Base-by-base conservation (phyloP, 2,888 invertebrate genomes). In the Smittia sp. region DNA sequence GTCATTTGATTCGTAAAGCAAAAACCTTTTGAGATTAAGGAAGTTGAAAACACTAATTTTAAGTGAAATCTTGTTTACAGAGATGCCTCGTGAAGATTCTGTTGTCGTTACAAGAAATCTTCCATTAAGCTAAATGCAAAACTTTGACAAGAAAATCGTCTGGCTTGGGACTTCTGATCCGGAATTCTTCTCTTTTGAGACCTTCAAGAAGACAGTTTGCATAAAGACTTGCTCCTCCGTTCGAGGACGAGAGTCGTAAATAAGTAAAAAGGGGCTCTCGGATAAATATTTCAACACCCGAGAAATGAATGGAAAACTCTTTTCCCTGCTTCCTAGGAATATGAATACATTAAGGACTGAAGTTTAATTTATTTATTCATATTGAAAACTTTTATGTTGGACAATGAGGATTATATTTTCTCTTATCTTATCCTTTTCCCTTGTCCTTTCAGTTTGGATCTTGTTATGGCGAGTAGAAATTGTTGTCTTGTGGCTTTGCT, bases 1-100 rank as follows among this genome's bases (percentile, higher is more conserved):
- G 63, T 65, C 63, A 9, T 73, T 73, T 65, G 65, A 65, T 52
- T 20, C 65, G 9, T 73, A 73, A 52, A 66, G 20, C 13, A 27
- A 15, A 15, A 3, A 11, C 11, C 46, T 22, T 18, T 20, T 9
- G 13, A 3, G 46, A 46, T 46, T 11, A 46, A 46, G 13, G 46
- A 46, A 46, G n/a, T 6, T 3, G n/a, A 46, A 46, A 46, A 46
- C n/a, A 11, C 2, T 46, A 46, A 46, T 46, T 46, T 46, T 46
- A 46, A 32, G n/a, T 9, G 32, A 32, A 32, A 32, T 32, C 32
- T 32, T 32, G 32, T 32, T 32, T 32, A 32, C 32, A 32, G 9
- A 6, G 4, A 6, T 9, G 32, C 3, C 32, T 32, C 32, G 9
- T 6, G 32, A 6, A 32, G 32, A 32, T 32, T 32, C 4, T 32